phyloP scores from a whole-genome alignment of 2,797 vertebrate genomes.

The Myotis daubentonii region DNA sequence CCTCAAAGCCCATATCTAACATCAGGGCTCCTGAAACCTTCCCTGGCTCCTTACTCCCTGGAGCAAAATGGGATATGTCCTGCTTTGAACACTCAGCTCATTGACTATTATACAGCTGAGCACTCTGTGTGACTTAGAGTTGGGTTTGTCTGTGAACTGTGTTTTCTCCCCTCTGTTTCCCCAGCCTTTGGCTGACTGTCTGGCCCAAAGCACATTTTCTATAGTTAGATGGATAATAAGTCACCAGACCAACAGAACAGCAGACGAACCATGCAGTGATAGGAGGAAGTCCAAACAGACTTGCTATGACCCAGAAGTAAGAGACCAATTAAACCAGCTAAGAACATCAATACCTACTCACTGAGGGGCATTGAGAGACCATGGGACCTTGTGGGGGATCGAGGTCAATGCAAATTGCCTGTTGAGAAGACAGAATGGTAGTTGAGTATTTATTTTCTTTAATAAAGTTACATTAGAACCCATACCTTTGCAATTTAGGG shows the following conservation, averaged over 20 bases:
- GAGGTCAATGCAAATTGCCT: background rate
- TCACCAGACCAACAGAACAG: background rate
- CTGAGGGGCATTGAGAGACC: background rate
- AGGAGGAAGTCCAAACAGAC: background rate
- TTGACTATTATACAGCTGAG: background rate
- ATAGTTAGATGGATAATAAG: constrained; percentile 19
- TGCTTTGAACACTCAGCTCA: background rate
- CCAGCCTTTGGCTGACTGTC: constrained; percentile 1
- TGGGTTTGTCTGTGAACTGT: background rate
- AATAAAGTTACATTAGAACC: constrained; percentile 22
- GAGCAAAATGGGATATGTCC: background rate
- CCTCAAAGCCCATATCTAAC: background rate
- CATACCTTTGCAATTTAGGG: background rate
- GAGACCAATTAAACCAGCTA: background rate
- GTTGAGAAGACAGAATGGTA: background rate
- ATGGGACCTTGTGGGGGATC: too few relatives aligned
- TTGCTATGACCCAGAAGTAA: background rate
- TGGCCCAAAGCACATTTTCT: constrained; percentile 10
- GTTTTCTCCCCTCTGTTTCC: background rate
- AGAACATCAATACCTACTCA: background rate
- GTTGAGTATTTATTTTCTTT: background rate
- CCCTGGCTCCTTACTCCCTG: background rate
- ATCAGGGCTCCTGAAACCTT: background rate
- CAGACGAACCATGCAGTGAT: background rate
- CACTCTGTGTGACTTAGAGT: background rate